Base-by-base conservation (phyloP, 2,888 invertebrate genomes). In the Tortricodes alternella region DNA sequence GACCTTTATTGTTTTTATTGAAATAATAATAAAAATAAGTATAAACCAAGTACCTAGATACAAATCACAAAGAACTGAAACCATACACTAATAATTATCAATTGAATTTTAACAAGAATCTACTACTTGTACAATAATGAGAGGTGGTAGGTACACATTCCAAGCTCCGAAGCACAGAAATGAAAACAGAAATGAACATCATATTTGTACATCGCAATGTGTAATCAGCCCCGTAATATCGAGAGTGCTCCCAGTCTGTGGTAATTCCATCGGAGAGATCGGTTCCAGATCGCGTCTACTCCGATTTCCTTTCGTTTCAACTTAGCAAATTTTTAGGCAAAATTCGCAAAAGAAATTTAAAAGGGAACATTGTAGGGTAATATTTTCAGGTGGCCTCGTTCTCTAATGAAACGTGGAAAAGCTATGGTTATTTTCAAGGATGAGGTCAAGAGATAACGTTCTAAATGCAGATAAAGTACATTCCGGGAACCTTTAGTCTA, bases 221-320 rank as follows among this genome's bases (percentile, higher is more conserved):
- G 41, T 49, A 49, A 48, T 48, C 55, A 35, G 41, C 63, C 61
- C 67, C 55, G 66, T 71, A 75, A 76, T 77, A 76, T 70, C 61
- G 69, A 62, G 67, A 74, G 73, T 72, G 71, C 68, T 67, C 51
- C 58, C n/a, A n/a, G n/a, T n/a, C n/a, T n/a, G n/a, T n/a, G 46
- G 67, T 71, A 72, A 74, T 76, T 68, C 65, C 61, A n/a, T n/a
- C 61, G 60, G 50, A 37, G 67, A 63, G 73, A 70, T 67, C 60
- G 64, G 60, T 62, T 41, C 41, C 68, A 68, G 66, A 58, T 63
- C 61, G 59, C 62, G 65, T 66, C 70, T 60, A 63, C 53, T 68
- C 62, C 65, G 66, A 70, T 73, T 75, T 68, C 53, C 59, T 68
- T n/a, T n/a, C n/a, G 59, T 64, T 68, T 61, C 61, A 49, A 69